phyloP scores from a whole-genome alignment of 2,113 vertebrate species.

The Sinocyclocheilus anshuiensis region DNA sequence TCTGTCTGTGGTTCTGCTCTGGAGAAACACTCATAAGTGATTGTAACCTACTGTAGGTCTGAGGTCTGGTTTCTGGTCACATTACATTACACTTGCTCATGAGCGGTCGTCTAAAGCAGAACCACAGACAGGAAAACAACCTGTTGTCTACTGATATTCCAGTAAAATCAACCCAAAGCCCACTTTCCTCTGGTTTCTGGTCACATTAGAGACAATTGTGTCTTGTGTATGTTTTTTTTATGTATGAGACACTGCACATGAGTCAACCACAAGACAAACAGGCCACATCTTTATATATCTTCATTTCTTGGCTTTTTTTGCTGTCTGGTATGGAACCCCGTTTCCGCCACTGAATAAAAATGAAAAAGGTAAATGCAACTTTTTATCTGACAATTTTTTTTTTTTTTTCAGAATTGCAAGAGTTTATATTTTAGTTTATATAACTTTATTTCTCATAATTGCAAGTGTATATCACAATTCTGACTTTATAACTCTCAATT shows the following conservation, averaged over 20 bases:
- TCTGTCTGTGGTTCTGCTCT: conserved; percentile 35
- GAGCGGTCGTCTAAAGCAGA: conserved; percentile 13
- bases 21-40: conserved; percentile 33
- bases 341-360: too few species aligned
- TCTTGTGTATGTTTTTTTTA: conserved; percentile 23
- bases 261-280: conserved; percentile 26
- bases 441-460: too few species aligned
- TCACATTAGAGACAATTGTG: conserved; percentile 18
- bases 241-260: conserved; percentile 20
- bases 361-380: too few species aligned
- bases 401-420: too few species aligned
- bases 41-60: conserved; percentile 34
- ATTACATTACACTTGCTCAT: conserved; percentile 20
- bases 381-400: too few species aligned
- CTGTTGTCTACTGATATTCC: conserved; percentile 42
- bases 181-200: conserved; percentile 22
- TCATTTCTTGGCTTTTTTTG: neutral
- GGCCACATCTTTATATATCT: neutral
- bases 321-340: too few species aligned
- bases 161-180: conserved; percentile 33
- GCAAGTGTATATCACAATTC: too few species aligned
- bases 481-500: conserved; percentile 37
- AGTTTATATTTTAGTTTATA: too few species aligned
- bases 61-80: conserved; percentile 41
- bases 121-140: conserved; percentile 38